These are phyloP conservation scores for Henicopernis longicauda DNA, from an alignment of 2,113 vertebrate genomes.

Conservation along the genomic window DNA sequence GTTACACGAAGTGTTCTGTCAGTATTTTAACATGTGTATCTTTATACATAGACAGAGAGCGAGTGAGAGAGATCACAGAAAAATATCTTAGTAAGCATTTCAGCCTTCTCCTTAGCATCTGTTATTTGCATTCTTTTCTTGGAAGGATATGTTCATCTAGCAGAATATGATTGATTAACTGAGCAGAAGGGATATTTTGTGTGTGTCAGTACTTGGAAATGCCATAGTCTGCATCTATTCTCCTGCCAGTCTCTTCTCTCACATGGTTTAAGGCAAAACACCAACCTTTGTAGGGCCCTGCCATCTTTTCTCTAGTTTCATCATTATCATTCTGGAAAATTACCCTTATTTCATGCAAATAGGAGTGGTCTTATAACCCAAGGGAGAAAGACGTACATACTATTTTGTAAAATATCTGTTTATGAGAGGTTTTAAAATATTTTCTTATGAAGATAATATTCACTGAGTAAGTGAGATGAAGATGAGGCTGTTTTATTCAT, in stretches of 20 bases:
- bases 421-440: neutral
- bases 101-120: neutral
- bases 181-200: constrained; percentile 27
- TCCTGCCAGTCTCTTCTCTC: neutral
- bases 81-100: constrained; percentile 46
- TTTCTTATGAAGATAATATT: neutral
- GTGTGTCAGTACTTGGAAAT: constrained; percentile 7
- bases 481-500: neutral
- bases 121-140: constrained; percentile 21
- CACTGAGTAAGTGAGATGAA: neutral
- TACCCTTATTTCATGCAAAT: neutral
- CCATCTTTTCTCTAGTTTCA: neutral
- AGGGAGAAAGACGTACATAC: neutral
- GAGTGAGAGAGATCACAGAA: neutral
- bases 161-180: constrained; percentile 43
- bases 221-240: neutral
- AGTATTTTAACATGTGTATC: neutral
- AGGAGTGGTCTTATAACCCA: neutral
- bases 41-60: neutral
- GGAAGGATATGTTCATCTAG: constrained; percentile 25
- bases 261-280: neutral
- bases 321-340: neutral
- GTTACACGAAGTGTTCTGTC: neutral
- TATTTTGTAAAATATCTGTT: neutral
- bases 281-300: neutral